phyloP scores from a whole-genome alignment of 2,113 vertebrate species.

The Chamaetylas fuelleborni region DNA sequence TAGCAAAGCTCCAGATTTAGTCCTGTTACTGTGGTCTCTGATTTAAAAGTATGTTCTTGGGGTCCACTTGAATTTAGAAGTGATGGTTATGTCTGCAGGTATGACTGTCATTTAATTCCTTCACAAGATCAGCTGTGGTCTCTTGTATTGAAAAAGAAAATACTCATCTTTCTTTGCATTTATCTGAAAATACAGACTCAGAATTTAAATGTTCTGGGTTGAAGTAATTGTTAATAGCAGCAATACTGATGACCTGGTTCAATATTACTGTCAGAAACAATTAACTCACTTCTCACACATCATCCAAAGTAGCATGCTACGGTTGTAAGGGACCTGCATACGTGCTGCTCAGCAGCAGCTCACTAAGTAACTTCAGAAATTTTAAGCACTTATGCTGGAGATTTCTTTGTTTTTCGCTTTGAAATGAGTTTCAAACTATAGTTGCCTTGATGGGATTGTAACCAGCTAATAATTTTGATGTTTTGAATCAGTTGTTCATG shows the following conservation, averaged over 20 bases:
- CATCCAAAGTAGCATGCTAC: neutral
- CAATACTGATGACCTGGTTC: neutral
- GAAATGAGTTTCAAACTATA: neutral
- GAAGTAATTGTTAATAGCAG: neutral
- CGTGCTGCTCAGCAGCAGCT: neutral
- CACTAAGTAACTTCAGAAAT: neutral
- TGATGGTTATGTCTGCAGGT: neutral
- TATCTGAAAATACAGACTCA: neutral
- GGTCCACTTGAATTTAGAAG: neutral
- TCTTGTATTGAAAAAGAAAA: neutral
- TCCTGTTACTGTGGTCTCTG: neutral
- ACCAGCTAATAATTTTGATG: neutral
- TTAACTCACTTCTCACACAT: neutral
- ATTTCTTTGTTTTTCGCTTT: neutral
- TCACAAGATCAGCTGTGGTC: neutral
- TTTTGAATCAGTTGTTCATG: neutral
- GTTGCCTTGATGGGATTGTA: neutral
- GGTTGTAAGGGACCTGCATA: neutral
- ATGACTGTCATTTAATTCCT: neutral
- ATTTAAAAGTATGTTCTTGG: neutral
- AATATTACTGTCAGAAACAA: neutral
- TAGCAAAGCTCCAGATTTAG: neutral
- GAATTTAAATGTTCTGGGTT: neutral
- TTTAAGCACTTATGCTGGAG: neutral
- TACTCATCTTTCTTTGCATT: neutral